Conservation (phyloP, 1,140 invertebrate genomes). For the Cyphomyrmex costatus region DNA sequence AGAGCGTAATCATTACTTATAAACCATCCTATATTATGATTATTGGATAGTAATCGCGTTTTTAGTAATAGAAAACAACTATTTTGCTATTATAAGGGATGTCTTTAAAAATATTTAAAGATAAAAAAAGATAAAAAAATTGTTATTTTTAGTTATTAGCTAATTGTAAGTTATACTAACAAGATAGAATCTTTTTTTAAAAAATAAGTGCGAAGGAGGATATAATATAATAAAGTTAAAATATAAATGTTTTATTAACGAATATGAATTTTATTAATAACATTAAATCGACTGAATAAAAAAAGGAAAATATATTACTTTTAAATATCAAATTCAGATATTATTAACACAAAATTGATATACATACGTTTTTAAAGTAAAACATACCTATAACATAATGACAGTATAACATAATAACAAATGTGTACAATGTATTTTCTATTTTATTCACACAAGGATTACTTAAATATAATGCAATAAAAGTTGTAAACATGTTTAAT, state of each 20-base stretch:
- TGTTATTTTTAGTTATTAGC: not conserved
- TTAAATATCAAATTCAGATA: slow-evolving; percentile 25
- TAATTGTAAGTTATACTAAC: not conserved
- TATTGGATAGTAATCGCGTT: not conserved
- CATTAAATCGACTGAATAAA: not conserved
- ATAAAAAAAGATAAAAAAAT: too few species aligned
- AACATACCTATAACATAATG: too few species aligned
- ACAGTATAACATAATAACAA: not conserved
- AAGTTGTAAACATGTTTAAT: slow-evolving; percentile 15
- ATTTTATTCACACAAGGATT: slow-evolving; percentile 2
- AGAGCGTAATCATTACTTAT: too few species aligned
- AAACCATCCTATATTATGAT: not conserved
- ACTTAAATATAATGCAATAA: slow-evolving; percentile 24
- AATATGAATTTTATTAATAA: not conserved
- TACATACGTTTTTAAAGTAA: slow-evolving; percentile 19
- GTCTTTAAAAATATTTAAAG: not conserved
- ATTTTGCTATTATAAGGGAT: not conserved
- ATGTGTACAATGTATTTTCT: not conserved
- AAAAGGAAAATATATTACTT: not conserved
- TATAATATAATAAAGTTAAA: not conserved
- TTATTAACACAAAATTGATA: slow-evolving; percentile 9
- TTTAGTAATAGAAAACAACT: slow-evolving; percentile 4
- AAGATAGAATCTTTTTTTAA: not conserved
- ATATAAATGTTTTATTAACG: too few species aligned
- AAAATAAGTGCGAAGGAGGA: not conserved